Evolutionary conservation across 2,888 invertebrate genomes (phyloP).

Genomic region (Drosophila borealis): DNA sequence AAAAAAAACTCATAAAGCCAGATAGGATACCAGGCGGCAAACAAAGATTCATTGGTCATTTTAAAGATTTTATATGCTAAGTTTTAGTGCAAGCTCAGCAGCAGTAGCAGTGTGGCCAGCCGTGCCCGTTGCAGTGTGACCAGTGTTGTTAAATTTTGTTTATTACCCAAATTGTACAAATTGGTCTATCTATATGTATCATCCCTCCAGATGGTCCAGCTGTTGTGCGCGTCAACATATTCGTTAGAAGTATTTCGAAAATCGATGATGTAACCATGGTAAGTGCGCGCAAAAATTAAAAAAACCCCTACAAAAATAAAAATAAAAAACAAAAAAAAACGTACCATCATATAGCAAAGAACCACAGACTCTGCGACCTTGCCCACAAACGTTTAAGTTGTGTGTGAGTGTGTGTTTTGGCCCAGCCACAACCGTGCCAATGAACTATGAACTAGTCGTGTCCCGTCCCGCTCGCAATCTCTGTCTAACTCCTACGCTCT

Average conservation of each 20-base stretch:
- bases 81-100: slow-evolving; percentile 45
- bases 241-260: slow-evolving; percentile 99
- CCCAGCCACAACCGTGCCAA: slow-evolving; percentile 36
- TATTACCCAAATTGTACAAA: slow-evolving; percentile 63
- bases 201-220: slow-evolving; percentile 93
- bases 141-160: slow-evolving; percentile 67
- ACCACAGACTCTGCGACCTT: slow-evolving; percentile 29
- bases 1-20: slow-evolving; percentile 21
- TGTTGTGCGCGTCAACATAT: slow-evolving; percentile 98
- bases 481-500: neutral
- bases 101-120: slow-evolving; percentile 1
- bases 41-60: slow-evolving; percentile 27
- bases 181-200: slow-evolving; percentile 70
- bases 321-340: slow-evolving; percentile 10
- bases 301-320: slow-evolving; percentile 34
- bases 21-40: slow-evolving; percentile 16
- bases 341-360: slow-evolving; percentile 11
- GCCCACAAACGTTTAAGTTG: slow-evolving; percentile 9
- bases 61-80: slow-evolving; percentile 58
- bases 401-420: slow-evolving; percentile 19
- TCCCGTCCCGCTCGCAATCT: slow-evolving; percentile 4
- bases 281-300: slow-evolving; percentile 87
- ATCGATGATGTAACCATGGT: slow-evolving; percentile 99
- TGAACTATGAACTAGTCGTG: slow-evolving; percentile 26
- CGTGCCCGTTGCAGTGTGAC: slow-evolving; percentile 29